Base-by-base conservation (phyloP, 2,888 invertebrate genomes). In the Villa cingulata region DNA sequence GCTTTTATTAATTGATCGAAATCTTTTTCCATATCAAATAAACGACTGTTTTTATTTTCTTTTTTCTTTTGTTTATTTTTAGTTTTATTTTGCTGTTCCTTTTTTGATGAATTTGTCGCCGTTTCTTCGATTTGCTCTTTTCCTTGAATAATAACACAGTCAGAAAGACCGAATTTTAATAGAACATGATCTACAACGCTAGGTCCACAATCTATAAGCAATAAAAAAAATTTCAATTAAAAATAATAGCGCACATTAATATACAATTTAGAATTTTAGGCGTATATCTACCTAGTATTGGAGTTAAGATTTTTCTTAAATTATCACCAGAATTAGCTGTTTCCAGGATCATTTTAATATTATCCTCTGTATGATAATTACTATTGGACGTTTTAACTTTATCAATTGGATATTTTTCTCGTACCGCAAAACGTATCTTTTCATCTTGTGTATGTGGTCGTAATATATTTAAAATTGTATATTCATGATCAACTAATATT, bases 171-270 rank as follows among this genome's bases (percentile, higher is more conserved):
- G 51, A 77, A 75, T 58, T 76, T 75, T 18, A 80, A 61, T 3
- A 97, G 72, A n/a, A 86, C 81, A 65, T 97, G 96, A 58, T 96
- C 94, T 52, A 97, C 81, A 37, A 98, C 71, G 1, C 92, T 78
- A 18, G 94, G 82, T 5, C 97, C 96, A 72, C 86, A 96, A 65
- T 89, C 91, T 79, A 68, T n/a, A n/a, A n/a, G n/a, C n/a, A 7
- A 62, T 62, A 46, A 17, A 39, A 41, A 32, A 16, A 34, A 12
- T 23, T 15, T 29, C 23, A 32, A 16, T 29, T 17, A 43, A 37
- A 41, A 46, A 37, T 32, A 29, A 18, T 17, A 49, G 36, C 39
- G 7, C 4, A 36, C 29, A 20, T 34, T 43, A 23, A 15, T 14
- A 6, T 7, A 23, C 4, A 23, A 23, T 23, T 23, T 7, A 23